Evolutionary conservation across 2,113 vertebrate species (phyloP).

Genomic region (Eulemur rufifrons): DNA sequence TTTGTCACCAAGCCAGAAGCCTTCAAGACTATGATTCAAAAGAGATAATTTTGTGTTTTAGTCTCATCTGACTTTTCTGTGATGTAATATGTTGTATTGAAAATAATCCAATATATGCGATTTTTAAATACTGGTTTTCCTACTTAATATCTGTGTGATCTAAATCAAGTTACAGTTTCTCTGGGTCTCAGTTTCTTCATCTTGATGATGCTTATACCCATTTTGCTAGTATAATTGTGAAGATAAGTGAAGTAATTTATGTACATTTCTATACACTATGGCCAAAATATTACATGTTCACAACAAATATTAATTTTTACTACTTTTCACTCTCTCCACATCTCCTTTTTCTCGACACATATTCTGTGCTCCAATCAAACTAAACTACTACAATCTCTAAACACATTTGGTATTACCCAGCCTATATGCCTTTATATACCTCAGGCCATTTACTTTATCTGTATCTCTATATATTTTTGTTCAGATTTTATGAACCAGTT

Average conservation of each 20-base stretch:
- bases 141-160: neutral
- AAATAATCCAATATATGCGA: neutral
- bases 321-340: neutral
- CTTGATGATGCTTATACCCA: neutral
- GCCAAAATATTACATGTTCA: neutral
- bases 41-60: neutral
- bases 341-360: neutral
- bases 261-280: neutral
- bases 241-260: neutral
- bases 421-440: neutral
- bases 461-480: neutral
- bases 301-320: neutral
- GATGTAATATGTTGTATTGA: neutral
- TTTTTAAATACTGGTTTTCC: neutral
- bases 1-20: neutral
- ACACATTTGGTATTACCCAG: neutral
- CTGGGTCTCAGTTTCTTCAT: neutral
- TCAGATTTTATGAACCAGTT: neutral
- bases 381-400: neutral
- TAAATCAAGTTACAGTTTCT: neutral
- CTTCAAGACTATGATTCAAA: neutral
- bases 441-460: neutral
- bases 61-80: neutral
- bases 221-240: neutral
- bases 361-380: neutral